Conservation (phyloP, 2,888 invertebrate species). For the Hartigia nigra region DNA sequence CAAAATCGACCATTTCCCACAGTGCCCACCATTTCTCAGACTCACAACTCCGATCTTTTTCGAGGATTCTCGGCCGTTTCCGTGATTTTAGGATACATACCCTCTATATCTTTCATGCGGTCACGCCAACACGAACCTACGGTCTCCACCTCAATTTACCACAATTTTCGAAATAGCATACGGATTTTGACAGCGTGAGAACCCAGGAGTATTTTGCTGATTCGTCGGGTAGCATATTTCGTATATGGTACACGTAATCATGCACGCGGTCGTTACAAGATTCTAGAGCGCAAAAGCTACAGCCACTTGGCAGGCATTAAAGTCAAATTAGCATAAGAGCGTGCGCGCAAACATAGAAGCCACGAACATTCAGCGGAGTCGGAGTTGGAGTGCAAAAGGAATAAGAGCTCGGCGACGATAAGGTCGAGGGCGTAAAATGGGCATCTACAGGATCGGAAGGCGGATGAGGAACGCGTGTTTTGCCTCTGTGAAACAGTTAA, state of each 20-base stretch:
- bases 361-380: conserved; percentile 28
- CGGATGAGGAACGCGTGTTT: conserved; percentile 61
- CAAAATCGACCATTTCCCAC: background rate
- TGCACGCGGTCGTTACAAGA: background rate
- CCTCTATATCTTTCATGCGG: background rate
- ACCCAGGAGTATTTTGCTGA: background rate
- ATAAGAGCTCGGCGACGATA: conserved; percentile 24
- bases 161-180: background rate
- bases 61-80: background rate
- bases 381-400: conserved; percentile 25
- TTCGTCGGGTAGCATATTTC: background rate
- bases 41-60: background rate
- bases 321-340: conserved; percentile 66
- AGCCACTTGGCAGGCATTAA: conserved; percentile 48
- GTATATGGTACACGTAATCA: background rate
- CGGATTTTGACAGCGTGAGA: background rate
- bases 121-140: background rate
- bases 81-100: background rate
- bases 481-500: conserved; percentile 63
- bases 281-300: background rate
- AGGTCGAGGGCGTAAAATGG: conserved; percentile 26
- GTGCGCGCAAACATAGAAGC: conserved; percentile 62
- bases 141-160: background rate
- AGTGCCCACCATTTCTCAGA: background rate
- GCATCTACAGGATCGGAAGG: conserved; percentile 25